Evolutionary conservation across 2,888 invertebrate species (phyloP), one percentile per base, ranked within the genome.

Genomic region (Morinoia aosen): DNA sequence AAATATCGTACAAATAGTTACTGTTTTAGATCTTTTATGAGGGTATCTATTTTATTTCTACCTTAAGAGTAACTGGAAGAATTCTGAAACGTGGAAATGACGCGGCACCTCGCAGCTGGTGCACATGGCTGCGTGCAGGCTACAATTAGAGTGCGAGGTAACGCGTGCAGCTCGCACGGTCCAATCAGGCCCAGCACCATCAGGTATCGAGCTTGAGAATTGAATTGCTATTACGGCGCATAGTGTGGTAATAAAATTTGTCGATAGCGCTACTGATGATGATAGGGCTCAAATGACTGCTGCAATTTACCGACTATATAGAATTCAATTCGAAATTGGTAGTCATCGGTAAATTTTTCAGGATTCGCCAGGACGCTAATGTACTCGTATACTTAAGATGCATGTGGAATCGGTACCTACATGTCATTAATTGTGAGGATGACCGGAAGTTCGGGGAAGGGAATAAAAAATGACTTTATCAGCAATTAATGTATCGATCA

Each of bases 161-260:
- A 90, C 40, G 90, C 40, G 48, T 90, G 90, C 90, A 90, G 90
- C 90, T 11, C 90, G 90, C 48, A 40, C 90, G 4, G 11, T 90
- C 40, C 90, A 90, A 40, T 90, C 48, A 90, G 12, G 48, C 12
- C 40, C 90, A 19, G 90, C 90, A 16, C 90, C 48, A 90, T 90
- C 39, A 90, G 39, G 90, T 90, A 90, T 90, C 90, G 90, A 90
- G 19, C 39, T 12, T 48, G 40, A 90, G 48, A 40, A 90, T 90
- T 90, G 90, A 90, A 90, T 90, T 90, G 90, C 90, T 90, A 90
- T 90, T 90, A 39, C 40, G 90, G 90, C 90, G 48, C 90, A 90
- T 90, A 90, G 48, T 40, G 12, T 14, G 39, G 90, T 39, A 90
- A 90, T 90, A 90, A 90, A 90, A 90, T 48, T 90, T 90, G 90